phyloP scores from a whole-genome alignment of 1,140 invertebrate genomes.

The Pentalonia nigronervosa region DNA sequence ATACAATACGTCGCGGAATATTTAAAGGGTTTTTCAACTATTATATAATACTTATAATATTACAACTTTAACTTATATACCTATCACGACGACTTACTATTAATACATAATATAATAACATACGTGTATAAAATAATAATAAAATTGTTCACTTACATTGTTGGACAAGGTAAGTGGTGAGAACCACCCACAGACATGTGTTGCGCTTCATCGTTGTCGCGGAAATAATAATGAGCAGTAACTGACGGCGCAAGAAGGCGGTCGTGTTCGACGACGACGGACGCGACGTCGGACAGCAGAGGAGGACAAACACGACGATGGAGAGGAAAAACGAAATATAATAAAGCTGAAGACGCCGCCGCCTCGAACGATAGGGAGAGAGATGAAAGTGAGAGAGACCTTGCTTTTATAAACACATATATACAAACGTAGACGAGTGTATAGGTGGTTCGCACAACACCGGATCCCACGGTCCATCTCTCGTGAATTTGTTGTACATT shows the following conservation, averaged over 20 bases:
- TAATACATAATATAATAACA: background rate
- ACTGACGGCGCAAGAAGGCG: background rate
- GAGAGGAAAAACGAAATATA: slow-evolving; percentile 46
- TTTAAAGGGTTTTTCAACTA: background rate
- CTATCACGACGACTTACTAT: background rate
- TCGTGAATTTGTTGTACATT: slow-evolving; percentile 2
- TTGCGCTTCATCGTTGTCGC: slow-evolving; percentile 56
- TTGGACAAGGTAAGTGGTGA: slow-evolving; percentile 43
- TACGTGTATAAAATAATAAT: background rate
- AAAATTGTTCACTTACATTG: slow-evolving; percentile 48
- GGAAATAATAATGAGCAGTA: slow-evolving; percentile 31
- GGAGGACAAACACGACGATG: background rate
- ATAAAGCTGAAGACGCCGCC: background rate
- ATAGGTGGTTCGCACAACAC: slow-evolving; percentile 16
- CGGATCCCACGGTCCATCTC: slow-evolving; percentile 26
- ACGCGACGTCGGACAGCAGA: background rate
- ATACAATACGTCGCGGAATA: background rate
- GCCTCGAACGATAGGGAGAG: background rate
- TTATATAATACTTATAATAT: background rate
- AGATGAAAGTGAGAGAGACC: slow-evolving; percentile 43
- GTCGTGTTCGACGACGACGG: slow-evolving; percentile 22
- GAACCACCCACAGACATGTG: slow-evolving; percentile 54
- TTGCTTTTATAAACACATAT: slow-evolving; percentile 1
- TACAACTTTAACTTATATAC: background rate
- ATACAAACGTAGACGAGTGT: background rate